Conservation (phyloP, 2,888 invertebrate species). For the Patella pellucida region DNA sequence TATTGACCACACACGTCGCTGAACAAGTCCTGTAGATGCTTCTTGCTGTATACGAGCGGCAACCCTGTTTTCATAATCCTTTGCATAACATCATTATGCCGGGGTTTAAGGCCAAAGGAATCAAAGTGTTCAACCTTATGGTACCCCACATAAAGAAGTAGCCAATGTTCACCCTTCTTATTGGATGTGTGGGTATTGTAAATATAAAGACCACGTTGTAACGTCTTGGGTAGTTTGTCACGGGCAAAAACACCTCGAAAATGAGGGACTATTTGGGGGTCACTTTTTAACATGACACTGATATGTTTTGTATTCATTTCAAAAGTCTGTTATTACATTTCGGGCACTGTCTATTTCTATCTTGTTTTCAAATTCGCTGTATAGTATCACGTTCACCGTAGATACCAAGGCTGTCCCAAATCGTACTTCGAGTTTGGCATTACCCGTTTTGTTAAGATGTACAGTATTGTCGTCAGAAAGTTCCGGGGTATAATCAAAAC, state of each 20-base stretch:
- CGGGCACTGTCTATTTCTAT: not conserved
- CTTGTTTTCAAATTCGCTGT: not conserved
- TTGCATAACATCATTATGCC: not conserved
- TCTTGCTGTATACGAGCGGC: not conserved
- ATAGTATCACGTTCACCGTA: not conserved
- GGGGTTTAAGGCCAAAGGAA: not conserved
- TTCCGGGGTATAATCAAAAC: not conserved
- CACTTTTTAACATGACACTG: not conserved
- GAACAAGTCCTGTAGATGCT: not conserved
- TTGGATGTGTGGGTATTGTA: not conserved
- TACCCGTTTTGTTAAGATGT: not conserved
- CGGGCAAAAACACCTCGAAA: not conserved
- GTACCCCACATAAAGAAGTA: not conserved
- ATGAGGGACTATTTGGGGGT: not conserved
- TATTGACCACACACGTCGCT: not conserved
- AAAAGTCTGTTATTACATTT: slow-evolving; percentile 3
- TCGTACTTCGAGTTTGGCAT: not conserved
- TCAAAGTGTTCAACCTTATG: not conserved
- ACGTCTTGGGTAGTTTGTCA: not conserved
- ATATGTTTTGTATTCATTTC: not conserved
- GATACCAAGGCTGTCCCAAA: not conserved
- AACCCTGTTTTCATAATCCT: not conserved
- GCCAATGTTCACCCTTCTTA: not conserved
- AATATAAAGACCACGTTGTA: not conserved
- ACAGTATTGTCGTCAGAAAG: not conserved